Conservation (phyloP, 2,888 invertebrate species). For the Oxytorus armatus region DNA sequence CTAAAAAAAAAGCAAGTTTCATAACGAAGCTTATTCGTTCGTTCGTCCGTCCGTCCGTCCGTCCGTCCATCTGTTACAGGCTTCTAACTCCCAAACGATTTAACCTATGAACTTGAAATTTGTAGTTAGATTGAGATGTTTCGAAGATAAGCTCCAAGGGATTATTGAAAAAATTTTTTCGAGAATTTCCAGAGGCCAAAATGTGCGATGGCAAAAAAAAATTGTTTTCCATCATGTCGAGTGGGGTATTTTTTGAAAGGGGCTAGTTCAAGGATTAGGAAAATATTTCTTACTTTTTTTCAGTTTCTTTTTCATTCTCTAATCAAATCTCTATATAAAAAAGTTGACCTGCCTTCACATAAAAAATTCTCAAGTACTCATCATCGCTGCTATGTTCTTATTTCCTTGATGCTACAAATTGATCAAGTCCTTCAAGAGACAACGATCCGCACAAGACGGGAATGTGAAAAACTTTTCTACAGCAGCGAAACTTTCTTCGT, state of each 20-base stretch:
- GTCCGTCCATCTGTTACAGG: too few relatives aligned
- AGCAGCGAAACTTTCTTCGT: slow-evolving; percentile 48
- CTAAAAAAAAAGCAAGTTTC: too few relatives aligned
- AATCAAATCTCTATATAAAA: background rate
- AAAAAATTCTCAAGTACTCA: background rate
- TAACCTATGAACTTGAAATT: too few relatives aligned
- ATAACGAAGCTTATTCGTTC: too few relatives aligned
- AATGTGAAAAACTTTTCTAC: slow-evolving; percentile 49
- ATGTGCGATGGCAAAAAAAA: too few relatives aligned
- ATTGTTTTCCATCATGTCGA: too few relatives aligned
- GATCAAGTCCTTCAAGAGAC: slow-evolving; percentile 56
- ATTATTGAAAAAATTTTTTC: background rate
- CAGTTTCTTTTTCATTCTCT: background rate
- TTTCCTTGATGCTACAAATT: slow-evolving; percentile 48
- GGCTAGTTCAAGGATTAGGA: background rate
- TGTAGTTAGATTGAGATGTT: too few relatives aligned
- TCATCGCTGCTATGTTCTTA: background rate
- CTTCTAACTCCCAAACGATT: too few relatives aligned
- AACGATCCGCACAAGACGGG: slow-evolving; percentile 55
- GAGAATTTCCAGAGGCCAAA: background rate
- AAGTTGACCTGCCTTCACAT: slow-evolving; percentile 4
- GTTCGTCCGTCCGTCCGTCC: too few relatives aligned
- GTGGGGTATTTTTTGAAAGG: too few relatives aligned
- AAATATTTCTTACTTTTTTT: background rate
- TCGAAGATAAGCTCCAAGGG: too few relatives aligned